Conservation (phyloP, 2,797 vertebrate genomes). For the Taenioides sp. region DNA sequence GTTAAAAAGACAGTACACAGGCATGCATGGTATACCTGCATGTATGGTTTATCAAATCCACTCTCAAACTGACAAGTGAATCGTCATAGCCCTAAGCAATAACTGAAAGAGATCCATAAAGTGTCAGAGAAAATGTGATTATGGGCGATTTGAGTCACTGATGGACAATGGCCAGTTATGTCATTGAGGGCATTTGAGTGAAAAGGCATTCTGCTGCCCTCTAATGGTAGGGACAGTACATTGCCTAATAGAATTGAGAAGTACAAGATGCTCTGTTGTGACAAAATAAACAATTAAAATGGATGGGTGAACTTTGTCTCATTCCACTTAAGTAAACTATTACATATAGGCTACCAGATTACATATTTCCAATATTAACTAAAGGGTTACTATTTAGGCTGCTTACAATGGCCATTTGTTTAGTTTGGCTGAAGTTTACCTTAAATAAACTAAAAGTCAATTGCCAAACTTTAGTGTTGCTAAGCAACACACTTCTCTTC, state of each 20-base stretch:
- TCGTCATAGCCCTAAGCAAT: not conserved
- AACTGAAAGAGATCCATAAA: not conserved
- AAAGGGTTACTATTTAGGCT: not conserved
- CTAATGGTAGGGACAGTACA: slow-evolving; percentile 42
- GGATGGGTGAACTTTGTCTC: too few species aligned
- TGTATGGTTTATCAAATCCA: not conserved
- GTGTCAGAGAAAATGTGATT: not conserved
- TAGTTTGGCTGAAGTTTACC: slow-evolving; percentile 32
- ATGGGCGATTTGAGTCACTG: not conserved
- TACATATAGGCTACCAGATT: not conserved
- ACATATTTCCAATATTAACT: not conserved
- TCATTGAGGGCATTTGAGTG: not conserved
- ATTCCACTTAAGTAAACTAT: not conserved
- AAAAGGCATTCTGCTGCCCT: slow-evolving; percentile 56
- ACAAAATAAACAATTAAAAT: slow-evolving; percentile 2
- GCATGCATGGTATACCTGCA: not conserved
- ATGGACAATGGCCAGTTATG: slow-evolving; percentile 18
- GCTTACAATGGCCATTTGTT: slow-evolving; percentile 21
- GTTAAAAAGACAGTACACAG: not conserved
- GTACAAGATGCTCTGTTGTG: not conserved
- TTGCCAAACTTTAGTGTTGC: slow-evolving; percentile 64
- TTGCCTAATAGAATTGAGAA: not conserved
- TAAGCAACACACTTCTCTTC: slow-evolving; percentile 65
- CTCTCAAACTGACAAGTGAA: not conserved
- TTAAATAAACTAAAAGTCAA: slow-evolving; percentile 44